A percentile compares a stretch with the other conserved stretches of the same genome.
Evolutionary conservation across 2,797 vertebrate species (phyloP).

Genomic region (Eupleurogrammus muticus): DNA sequence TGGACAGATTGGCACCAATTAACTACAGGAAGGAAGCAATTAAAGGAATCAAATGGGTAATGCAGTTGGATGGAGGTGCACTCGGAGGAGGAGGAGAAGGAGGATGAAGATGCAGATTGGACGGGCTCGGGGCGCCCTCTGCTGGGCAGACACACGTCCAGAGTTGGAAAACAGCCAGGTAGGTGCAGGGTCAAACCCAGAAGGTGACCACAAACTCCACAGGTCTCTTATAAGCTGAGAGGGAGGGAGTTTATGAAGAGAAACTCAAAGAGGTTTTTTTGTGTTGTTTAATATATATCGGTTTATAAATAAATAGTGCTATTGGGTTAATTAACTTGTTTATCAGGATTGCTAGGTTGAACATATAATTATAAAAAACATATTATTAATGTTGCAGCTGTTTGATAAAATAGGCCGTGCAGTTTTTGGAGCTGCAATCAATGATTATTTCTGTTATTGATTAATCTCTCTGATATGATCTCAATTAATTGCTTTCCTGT

Average conservation of each 20-base stretch:
- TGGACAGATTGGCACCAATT: slow-evolving; percentile 66
- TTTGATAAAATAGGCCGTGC: neutral
- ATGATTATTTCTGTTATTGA: too few relatives aligned
- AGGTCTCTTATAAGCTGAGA: neutral
- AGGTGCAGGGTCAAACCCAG: slow-evolving; percentile 42
- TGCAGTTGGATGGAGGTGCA: slow-evolving; percentile 31
- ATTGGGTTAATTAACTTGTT: slow-evolving; percentile 19
- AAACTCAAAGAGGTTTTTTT: neutral
- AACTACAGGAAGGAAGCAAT: slow-evolving; percentile 72
- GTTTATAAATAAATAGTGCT: neutral
- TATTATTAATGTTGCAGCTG: neutral
- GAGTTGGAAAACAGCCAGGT: slow-evolving; percentile 18
- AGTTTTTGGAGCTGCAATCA: neutral
- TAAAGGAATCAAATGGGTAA: slow-evolving; percentile 58
- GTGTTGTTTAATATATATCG: too few relatives aligned
- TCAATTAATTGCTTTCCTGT: too few relatives aligned
- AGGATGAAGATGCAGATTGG: slow-evolving; percentile 5
- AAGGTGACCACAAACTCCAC: slow-evolving; percentile 15
- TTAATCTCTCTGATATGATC: too few relatives aligned
- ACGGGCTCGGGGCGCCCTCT: slow-evolving; percentile 67
- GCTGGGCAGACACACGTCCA: slow-evolving; percentile 26
- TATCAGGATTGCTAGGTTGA: slow-evolving; percentile 57
- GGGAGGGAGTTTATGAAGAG: neutral
- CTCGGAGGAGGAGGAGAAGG: neutral
- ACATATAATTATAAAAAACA: too few relatives aligned